Conservation (phyloP, 2,888 invertebrate species). For the Drosophila kambysellisi region DNA sequence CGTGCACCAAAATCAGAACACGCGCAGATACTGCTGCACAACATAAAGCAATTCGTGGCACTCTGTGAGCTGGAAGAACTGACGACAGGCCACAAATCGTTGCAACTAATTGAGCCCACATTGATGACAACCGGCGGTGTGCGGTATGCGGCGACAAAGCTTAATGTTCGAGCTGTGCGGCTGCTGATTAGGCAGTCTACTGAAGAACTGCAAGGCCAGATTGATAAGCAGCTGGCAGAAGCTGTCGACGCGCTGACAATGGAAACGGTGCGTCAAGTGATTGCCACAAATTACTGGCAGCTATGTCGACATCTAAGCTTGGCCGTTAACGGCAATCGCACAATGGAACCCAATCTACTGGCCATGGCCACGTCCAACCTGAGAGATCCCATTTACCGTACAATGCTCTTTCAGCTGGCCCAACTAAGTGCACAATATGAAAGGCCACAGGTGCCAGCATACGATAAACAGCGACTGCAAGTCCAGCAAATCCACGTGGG, state of each 20-base stretch:
- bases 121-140: slow-evolving; percentile 54
- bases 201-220: slow-evolving; percentile 40
- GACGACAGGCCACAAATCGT: slow-evolving; percentile 17
- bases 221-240: slow-evolving; percentile 40
- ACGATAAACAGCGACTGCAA: slow-evolving; percentile 83
- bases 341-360: slow-evolving; percentile 68
- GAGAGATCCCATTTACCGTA: slow-evolving; percentile 90
- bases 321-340: slow-evolving; percentile 86
- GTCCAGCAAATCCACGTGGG: slow-evolving; percentile 88
- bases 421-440: slow-evolving; percentile 87
- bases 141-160: slow-evolving; percentile 36
- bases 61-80: slow-evolving; percentile 55
- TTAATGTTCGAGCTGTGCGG: slow-evolving; percentile 9
- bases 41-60: slow-evolving; percentile 59
- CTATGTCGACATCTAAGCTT: slow-evolving; percentile 41
- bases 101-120: slow-evolving; percentile 35
- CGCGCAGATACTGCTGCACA: slow-evolving; percentile 33
- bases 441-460: background rate
- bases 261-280: slow-evolving; percentile 24
- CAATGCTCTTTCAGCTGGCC: slow-evolving; percentile 87
- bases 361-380: slow-evolving; percentile 78
- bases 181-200: slow-evolving; percentile 37
- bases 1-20: background rate
- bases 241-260: slow-evolving; percentile 5
- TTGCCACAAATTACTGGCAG: slow-evolving; percentile 45